phyloP scores from a whole-genome alignment of 2,113 vertebrate species.

The Pluvianellus socialis region DNA sequence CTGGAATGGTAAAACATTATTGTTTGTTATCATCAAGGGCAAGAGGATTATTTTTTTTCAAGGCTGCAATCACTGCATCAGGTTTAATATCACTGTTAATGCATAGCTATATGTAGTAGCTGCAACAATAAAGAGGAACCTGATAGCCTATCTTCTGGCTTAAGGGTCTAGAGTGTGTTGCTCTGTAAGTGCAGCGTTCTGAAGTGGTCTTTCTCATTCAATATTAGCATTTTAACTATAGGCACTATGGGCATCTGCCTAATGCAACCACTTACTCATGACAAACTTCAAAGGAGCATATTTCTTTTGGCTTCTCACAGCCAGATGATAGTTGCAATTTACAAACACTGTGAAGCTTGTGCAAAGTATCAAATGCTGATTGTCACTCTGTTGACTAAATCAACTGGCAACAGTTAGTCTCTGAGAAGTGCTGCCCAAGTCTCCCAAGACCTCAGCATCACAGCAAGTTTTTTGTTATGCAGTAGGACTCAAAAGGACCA shows the following conservation, averaged over 20 bases:
- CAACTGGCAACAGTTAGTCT: background rate
- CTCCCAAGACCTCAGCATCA: background rate
- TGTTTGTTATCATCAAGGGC: background rate
- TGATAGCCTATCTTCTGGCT: background rate
- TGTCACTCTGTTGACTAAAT: background rate
- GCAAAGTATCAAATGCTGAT: background rate
- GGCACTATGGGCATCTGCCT: background rate
- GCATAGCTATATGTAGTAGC: background rate
- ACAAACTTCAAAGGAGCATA: rapidly evolving
- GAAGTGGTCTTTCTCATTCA: background rate
- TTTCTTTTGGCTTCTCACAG: background rate
- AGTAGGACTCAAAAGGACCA: background rate
- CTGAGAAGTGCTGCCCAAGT: background rate
- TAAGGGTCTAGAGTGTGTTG: background rate
- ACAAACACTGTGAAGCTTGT: background rate
- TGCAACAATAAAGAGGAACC: background rate
- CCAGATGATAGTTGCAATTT: background rate
- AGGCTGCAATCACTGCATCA: background rate
- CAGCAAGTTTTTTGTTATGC: background rate
- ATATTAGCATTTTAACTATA: background rate
- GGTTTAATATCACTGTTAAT: background rate
- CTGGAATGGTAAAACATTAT: background rate
- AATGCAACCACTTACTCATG: background rate
- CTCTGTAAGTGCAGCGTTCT: background rate
- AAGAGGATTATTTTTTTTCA: background rate